A percentile compares a stretch with the other conserved stretches of the same genome.
These are phyloP conservation scores for Caenorhabditis doughertyi DNA, from an alignment of 2,888 invertebrate genomes.

Conservation along the genomic window DNA sequence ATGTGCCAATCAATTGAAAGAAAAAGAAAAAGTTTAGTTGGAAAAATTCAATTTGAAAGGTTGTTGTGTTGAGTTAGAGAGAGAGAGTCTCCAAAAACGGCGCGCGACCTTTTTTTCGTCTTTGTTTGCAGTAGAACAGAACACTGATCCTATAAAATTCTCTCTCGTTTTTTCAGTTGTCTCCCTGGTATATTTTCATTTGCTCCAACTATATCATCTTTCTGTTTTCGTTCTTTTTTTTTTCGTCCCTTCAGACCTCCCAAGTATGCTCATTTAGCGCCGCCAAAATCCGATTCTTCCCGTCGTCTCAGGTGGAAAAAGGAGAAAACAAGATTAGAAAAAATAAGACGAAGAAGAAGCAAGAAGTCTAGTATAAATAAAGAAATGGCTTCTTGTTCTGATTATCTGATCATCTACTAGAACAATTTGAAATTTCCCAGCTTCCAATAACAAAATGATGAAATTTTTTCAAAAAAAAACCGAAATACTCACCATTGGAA, in stretches of 20 bases:
- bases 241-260: conserved; percentile 20
- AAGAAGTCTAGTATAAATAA: conserved; percentile 33
- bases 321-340: conserved; percentile 55
- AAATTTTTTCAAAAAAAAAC: conserved; percentile 22
- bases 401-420: conserved; percentile 6
- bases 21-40: conserved; percentile 11
- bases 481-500: conserved; percentile 55
- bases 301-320: conserved; percentile 53
- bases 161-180: conserved; percentile 5
- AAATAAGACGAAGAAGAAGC: background rate
- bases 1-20: conserved; percentile 22
- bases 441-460: conserved; percentile 1
- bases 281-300: conserved; percentile 53
- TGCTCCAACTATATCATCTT: conserved; percentile 51
- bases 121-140: conserved; percentile 51
- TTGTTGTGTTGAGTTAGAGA: conserved; percentile 21
- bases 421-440: conserved; percentile 9
- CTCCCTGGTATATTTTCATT: conserved; percentile 18
- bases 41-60: conserved; percentile 19
- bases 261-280: conserved; percentile 60
- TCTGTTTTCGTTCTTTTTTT: conserved; percentile 25
- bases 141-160: conserved; percentile 51
- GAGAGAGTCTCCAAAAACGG: conserved; percentile 30
- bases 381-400: conserved; percentile 34
- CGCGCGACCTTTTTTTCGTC: conserved; percentile 15